Base-by-base conservation (phyloP, 2,113 vertebrate species). In the Rousettus leschenaultii region DNA sequence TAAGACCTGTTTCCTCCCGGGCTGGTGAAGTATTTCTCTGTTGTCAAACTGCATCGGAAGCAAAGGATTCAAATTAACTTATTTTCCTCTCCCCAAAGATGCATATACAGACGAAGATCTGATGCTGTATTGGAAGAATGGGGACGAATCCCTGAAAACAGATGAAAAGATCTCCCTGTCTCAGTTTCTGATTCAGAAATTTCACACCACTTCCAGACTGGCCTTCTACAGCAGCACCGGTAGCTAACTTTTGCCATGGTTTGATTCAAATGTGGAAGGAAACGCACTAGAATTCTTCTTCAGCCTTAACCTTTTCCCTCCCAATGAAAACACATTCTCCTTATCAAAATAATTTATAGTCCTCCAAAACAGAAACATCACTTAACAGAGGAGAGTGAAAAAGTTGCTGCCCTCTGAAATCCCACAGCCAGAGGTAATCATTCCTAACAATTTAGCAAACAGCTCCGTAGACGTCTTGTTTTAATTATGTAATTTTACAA, bases 201-300 rank as follows among this genome's bases (percentile, higher is more conserved):
- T 99, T 95, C 99, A 99, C 89, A 99, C 99, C 7, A 99, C 99
- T 48, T 99, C 99, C 24, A 99, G 99, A 93, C 98, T 99, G 96
- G 99, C 99, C 94, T 99, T 99, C 98, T 99, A 99, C 98, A 99
- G 99, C 96, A 99, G 99, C 98, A 99, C 99, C 0, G 99, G 99
- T 99, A 99, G 61, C 88, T 53, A 18, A 18, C 18, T 80, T 96
- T 85, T 33, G 86, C 70, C 82, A 14, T 0, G 2, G 61, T 30
- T n/a, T 22, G 22, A 65, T 11, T 84, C 82, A 21, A 26, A 89
- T 75, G 51, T 26, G 21, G 24, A 55, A 91, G 70, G 53, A 89
- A 91, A 28, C 26, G 28, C 53, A 80, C 55, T 83, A 65, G 53
- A 94, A 66, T 70, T 48, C 65, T 83, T 89, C 40, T 89, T 61